These are phyloP conservation scores for Pterobdella sp. DNA, from an alignment of 2,888 invertebrate genomes.

Conservation along the genomic window DNA sequence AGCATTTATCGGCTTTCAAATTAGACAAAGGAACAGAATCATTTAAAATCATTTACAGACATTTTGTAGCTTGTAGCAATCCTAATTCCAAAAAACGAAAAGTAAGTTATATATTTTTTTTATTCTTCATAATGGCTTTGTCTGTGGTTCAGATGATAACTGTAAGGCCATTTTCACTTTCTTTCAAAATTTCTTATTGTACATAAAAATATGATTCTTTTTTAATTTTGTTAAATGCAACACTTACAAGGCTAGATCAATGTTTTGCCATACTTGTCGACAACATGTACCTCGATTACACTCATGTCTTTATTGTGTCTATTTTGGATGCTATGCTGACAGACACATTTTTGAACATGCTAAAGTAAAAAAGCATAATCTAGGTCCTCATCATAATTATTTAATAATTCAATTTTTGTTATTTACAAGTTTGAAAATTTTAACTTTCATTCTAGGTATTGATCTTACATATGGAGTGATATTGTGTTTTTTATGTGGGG, in stretches of 20 bases:
- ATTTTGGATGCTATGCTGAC: slow-evolving; percentile 75
- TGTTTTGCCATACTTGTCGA: slow-evolving; percentile 74
- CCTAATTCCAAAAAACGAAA: slow-evolving; percentile 72
- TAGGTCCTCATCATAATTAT: slow-evolving; percentile 55
- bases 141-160: no score
- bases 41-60: slow-evolving; percentile 72
- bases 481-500: slow-evolving; percentile 79
- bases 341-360: slow-evolving; percentile 77
- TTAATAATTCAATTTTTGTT: not conserved
- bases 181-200: no score
- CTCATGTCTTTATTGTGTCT: slow-evolving; percentile 70
- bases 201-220: no score
- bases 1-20: slow-evolving; percentile 72
- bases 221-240: not conserved
- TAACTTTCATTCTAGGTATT: slow-evolving; percentile 55
- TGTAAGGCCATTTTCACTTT: no score
- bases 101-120: slow-evolving; percentile 55
- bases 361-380: slow-evolving; percentile 68
- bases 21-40: slow-evolving; percentile 66
- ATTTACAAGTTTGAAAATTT: not conserved
- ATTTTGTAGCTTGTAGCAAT: slow-evolving; percentile 70
- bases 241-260: slow-evolving; percentile 64
- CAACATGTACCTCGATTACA: slow-evolving; percentile 59
- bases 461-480: slow-evolving; percentile 81
- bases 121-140: no score